Evolutionary conservation across 1,140 invertebrate species (phyloP), one percentile per base, ranked within the genome.

Genomic region (Psilanteris sp.): DNA sequence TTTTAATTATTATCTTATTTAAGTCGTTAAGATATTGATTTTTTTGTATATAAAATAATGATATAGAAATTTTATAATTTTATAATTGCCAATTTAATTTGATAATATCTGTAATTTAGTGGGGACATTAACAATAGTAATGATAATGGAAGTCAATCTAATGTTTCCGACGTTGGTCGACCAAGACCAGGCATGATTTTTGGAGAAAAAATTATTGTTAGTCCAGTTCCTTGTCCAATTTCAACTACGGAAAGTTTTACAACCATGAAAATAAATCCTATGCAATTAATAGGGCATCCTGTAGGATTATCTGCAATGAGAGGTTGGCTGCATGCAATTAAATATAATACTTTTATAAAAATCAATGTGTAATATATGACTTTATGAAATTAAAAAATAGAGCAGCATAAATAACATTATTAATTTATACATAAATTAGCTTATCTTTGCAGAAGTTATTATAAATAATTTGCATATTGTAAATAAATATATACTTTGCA

Each of bases 141-240:
- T 16, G 3, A 3, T 1, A 41, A 62, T 44, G 36, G 11, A 26
- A 57, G 8, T 0, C 5, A 32, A 20, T 0, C 10, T 9, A 26
- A 41, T 34, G 4, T 4, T 26, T 81, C 82, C 57, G 82, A 83
- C 54, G 84, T 81, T 50, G 78, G 34, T 15, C 50, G 70, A 10
- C 50, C 50, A 2, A 64, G 13, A 31, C 70, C 83, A 16, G 86
- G 86, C 6, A 88, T 81, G 14, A 67, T 89, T 48, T 89, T 89
- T 54, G 87, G 83, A 14, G 82, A 89, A 68, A 87, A 80, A 66
- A 82, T 87, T 31, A 81, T 89, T 3, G 87, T 89, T 6, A 87
- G 85, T 55, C 85, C 87, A 32, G 85, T 87, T 37, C 86, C 86
- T 37, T 89, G 83, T 71, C 70, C 80, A n/a, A 77, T 84, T 24